These are phyloP conservation scores for Ornithoptera alexandrae DNA, from an alignment of 2,888 invertebrate species.

Conservation along the genomic window DNA sequence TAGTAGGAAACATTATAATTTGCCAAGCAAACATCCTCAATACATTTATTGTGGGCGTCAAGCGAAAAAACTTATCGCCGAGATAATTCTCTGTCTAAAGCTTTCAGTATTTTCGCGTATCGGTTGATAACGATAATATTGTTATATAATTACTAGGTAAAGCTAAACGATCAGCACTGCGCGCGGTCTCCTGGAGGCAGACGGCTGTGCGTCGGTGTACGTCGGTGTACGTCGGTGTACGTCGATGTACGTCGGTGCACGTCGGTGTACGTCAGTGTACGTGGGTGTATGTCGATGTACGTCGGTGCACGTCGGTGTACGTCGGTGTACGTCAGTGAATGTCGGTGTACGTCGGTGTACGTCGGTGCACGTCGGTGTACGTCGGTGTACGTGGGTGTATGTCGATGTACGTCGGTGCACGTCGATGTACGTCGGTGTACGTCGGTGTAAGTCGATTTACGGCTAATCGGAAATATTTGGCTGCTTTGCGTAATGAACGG, in stretches of 20 bases:
- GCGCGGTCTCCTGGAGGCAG: no score
- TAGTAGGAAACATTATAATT: conserved; percentile 27
- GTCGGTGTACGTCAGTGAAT: no score
- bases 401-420: neutral
- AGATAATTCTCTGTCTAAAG: neutral
- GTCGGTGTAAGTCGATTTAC: neutral
- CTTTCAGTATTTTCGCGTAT: neutral
- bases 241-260: no score
- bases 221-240: no score
- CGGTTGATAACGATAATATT: conserved; percentile 13
- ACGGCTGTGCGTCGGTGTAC: no score
- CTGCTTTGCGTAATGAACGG: neutral
- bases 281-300: no score
- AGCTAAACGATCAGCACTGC: neutral
- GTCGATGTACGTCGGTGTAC: conserved; percentile 1
- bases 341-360: no score
- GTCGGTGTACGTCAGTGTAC: no score
- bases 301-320: no score
- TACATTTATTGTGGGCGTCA: neutral
- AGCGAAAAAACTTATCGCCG: neutral
- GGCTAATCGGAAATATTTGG: conserved; percentile 9
- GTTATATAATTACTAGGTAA: conserved; percentile 7
- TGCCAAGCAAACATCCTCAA: neutral
- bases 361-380: no score
- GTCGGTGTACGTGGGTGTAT: no score